Evolutionary conservation across 92 coral and sea anemone species (phyloP).

Genomic region (Plumapathes pennacea): DNA sequence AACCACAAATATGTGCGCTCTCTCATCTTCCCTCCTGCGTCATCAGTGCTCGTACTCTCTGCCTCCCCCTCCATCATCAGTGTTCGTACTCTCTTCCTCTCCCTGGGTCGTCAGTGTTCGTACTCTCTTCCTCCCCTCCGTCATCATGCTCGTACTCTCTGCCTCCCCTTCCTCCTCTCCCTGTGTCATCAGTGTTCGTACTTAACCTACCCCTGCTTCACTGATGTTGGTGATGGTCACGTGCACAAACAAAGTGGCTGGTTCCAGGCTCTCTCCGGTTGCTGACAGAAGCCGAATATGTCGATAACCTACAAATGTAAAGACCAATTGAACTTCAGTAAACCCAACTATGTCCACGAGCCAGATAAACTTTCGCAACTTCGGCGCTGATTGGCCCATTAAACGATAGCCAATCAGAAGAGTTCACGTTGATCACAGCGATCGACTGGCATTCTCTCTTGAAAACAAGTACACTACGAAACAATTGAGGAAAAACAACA

Average conservation of each 20-base stretch:
- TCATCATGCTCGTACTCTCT: neutral
- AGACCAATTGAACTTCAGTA: neutral
- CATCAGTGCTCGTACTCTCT: no score
- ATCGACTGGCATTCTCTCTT: neutral
- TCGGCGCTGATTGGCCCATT: no score
- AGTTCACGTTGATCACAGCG: no score
- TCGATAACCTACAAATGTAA: constrained; percentile 66
- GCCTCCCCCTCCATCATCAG: no score
- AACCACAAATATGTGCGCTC: neutral
- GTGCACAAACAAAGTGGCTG: constrained; percentile 90
- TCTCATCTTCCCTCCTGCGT: no score
- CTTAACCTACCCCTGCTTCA: constrained; percentile 92
- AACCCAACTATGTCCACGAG: neutral
- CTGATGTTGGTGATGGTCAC: constrained; percentile 79
- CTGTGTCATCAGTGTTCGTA: neutral
- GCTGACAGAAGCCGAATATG: constrained; percentile 79
- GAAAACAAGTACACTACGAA: neutral
- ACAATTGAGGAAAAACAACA: neutral
- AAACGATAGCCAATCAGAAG: no score
- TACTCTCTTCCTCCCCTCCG: no score
- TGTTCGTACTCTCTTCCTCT: no score
- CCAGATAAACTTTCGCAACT: no score
- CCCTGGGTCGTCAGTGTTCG: no score
- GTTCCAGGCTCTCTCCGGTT: constrained; percentile 77
- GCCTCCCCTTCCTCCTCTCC: neutral